A percentile compares a stretch with the other conserved stretches of the same genome.
Conservation (phyloP, 2,797 vertebrate genomes). For the Sorex maritimensis region DNA sequence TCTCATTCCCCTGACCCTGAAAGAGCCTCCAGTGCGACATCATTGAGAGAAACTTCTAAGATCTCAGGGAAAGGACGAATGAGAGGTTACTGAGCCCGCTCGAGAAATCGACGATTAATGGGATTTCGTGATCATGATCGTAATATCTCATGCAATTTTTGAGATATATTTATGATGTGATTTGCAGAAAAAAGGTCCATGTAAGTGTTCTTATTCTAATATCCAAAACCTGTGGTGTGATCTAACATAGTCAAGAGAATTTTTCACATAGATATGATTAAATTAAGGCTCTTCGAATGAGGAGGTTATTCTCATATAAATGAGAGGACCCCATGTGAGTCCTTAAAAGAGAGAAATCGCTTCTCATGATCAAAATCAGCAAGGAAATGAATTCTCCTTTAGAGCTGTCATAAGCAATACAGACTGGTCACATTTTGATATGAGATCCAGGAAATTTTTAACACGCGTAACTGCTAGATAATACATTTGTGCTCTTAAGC, state of each 20-base stretch:
- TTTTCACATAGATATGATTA: neutral
- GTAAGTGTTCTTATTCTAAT: neutral
- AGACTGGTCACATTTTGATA: neutral
- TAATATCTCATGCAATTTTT: neutral
- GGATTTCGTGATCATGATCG: too few species aligned
- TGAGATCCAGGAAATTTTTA: neutral
- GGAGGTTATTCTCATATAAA: neutral
- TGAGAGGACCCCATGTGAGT: neutral
- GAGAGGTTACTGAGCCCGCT: too few species aligned
- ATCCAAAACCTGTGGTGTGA: neutral
- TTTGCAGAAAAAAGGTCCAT: neutral
- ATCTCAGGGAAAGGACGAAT: too few species aligned
- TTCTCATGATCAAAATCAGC: too few species aligned
- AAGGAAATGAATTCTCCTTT: neutral
- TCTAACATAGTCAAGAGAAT: too few species aligned
- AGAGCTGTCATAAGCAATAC: neutral
- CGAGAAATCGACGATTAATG: too few species aligned
- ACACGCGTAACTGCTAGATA: neutral
- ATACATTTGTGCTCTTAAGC: neutral
- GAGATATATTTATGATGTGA: neutral
- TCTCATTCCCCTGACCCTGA: too few species aligned
- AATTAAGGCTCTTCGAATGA: neutral
- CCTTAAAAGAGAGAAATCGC: conserved; percentile 16
- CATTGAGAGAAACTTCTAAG: too few species aligned
- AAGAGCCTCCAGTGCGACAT: too few species aligned